These are phyloP conservation scores for Gerris buenoi DNA, from an alignment of 1,140 invertebrate genomes.

Conservation along the genomic window DNA sequence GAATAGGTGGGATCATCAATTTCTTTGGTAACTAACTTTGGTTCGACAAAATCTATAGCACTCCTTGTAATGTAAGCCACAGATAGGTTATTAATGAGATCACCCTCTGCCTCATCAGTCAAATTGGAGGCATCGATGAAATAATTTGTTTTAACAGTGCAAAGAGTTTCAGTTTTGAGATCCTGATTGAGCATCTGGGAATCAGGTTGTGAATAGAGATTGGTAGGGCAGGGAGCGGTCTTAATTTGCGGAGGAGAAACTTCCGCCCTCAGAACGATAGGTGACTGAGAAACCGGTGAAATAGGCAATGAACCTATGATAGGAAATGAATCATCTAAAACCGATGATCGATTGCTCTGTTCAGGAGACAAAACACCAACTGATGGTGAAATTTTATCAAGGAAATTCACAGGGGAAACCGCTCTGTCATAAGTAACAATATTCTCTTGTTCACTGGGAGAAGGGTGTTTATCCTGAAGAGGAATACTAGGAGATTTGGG, in stretches of 20 bases:
- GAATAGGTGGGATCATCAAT: not conserved
- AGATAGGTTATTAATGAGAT: slow-evolving; percentile 1
- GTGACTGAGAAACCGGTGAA: not conserved
- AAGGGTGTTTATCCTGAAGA: not conserved
- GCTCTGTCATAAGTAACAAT: not conserved
- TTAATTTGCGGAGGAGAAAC: not conserved
- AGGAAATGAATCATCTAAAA: not conserved
- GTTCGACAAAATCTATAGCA: slow-evolving; percentile 4
- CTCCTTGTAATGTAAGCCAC: not conserved
- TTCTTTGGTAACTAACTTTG: not conserved
- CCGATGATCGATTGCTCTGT: not conserved
- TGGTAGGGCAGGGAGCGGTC: not conserved
- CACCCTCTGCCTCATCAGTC: slow-evolving; percentile 42
- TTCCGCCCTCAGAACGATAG: not conserved
- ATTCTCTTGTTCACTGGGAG: not conserved
- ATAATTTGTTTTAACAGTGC: slow-evolving; percentile 26
- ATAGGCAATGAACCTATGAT: not conserved
- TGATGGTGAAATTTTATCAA: not conserved
- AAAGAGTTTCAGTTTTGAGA: not conserved
- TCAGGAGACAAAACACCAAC: not conserved
- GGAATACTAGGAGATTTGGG: not conserved
- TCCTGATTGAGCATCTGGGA: not conserved
- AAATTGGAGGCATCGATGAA: slow-evolving; percentile 60
- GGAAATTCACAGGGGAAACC: not conserved
- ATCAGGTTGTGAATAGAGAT: not conserved